phyloP scores from a whole-genome alignment of 2,797 vertebrate species.

The Podarcis lilfordi region DNA sequence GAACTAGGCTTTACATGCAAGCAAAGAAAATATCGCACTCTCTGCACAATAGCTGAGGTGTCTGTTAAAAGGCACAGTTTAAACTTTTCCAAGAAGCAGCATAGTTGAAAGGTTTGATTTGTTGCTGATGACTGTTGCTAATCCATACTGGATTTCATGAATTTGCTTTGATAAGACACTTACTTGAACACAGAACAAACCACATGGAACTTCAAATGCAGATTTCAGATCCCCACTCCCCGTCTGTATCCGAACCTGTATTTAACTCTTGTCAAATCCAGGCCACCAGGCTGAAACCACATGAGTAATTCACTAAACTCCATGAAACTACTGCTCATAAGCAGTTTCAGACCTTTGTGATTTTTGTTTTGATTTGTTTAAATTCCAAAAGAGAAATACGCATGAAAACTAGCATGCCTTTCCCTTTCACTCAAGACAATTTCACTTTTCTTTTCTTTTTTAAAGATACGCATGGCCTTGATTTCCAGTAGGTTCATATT shows the following conservation, averaged over 20 bases:
- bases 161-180: slow-evolving; percentile 43
- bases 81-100: background rate
- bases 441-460: background rate
- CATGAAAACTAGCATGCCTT: background rate
- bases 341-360: slow-evolving; percentile 4
- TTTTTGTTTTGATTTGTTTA: too few species aligned
- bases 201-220: slow-evolving; percentile 1
- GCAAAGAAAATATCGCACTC: background rate
- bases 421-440: background rate
- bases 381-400: background rate
- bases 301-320: background rate
- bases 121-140: slow-evolving; percentile 28
- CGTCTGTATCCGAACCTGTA: slow-evolving; percentile 21
- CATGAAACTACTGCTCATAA: slow-evolving; percentile 9
- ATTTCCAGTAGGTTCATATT: background rate
- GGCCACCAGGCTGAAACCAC: slow-evolving; percentile 28
- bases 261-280: slow-evolving; percentile 40
- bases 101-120: background rate
- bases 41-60: background rate
- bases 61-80: slow-evolving; percentile 2
- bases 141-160: slow-evolving; percentile 32
- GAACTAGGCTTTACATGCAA: background rate
- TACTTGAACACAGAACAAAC: slow-evolving; percentile 43
- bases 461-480: background rate
- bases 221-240: background rate